Evolutionary conservation across 2,888 invertebrate genomes (phyloP).

Genomic region (Hipparchia sbordonii): DNA sequence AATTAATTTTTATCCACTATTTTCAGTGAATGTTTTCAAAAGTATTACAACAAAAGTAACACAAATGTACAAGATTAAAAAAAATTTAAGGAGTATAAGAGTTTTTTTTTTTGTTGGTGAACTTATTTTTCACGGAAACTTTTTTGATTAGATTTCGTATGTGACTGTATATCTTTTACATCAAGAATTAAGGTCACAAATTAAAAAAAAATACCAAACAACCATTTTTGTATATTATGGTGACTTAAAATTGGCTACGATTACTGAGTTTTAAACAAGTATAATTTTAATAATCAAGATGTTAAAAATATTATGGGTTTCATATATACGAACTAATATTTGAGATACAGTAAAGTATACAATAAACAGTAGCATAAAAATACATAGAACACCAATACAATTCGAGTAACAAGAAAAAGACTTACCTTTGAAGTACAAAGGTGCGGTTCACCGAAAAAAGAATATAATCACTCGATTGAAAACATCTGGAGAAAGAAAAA

Average conservation of each 20-base stretch:
- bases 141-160: too few relatives aligned
- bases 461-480: conserved; percentile 61
- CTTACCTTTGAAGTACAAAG: conserved; percentile 61
- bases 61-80: too few relatives aligned
- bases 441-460: conserved; percentile 37
- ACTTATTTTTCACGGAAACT: too few relatives aligned
- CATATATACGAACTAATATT: conserved; percentile 6
- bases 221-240: conserved; percentile 1
- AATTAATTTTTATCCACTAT: too few relatives aligned
- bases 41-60: too few relatives aligned
- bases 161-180: too few relatives aligned
- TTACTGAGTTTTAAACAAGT: not conserved
- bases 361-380: conserved; percentile 19
- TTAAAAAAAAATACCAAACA: not conserved
- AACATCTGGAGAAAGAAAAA: conserved; percentile 62
- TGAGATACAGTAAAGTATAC: conserved; percentile 3
- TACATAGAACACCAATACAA: conserved; percentile 28
- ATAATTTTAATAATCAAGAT: not conserved
- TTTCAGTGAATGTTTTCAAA: too few relatives aligned
- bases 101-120: too few relatives aligned
- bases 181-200: not conserved
- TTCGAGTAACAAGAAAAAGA: conserved; percentile 47
- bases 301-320: not conserved
- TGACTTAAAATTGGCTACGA: not conserved
- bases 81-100: too few relatives aligned